phyloP scores from a whole-genome alignment of 2,888 invertebrate genomes.

The Cosmia trapezina region DNA sequence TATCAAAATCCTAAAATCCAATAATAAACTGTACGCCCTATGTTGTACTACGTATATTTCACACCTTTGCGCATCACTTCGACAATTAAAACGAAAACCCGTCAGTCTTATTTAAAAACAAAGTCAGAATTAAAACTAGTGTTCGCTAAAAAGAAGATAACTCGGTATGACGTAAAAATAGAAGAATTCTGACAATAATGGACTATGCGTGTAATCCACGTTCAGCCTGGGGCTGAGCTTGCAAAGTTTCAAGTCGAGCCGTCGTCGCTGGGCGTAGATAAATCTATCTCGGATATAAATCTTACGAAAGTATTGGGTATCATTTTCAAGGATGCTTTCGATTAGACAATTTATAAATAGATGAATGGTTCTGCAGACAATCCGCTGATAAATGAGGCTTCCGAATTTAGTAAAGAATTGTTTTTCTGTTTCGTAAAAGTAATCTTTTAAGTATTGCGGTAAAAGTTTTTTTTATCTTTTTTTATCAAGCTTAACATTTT shows the following conservation, averaged over 20 bases:
- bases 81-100: background rate
- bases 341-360: constrained; percentile 21
- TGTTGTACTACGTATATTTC: no score
- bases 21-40: no score
- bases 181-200: constrained; percentile 27
- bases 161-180: background rate
- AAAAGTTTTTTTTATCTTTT: background rate
- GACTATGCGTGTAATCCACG: constrained; percentile 34
- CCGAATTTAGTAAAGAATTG: background rate
- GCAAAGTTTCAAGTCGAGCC: constrained; percentile 25
- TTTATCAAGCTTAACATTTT: constrained; percentile 1
- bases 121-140: background rate
- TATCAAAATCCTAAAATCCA: no score
- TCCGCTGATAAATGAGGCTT: constrained; percentile 24
- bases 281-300: constrained; percentile 26
- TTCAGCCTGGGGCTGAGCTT: constrained; percentile 23
- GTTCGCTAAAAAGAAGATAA: background rate
- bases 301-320: constrained; percentile 31
- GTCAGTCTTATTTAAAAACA: background rate
- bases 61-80: background rate
- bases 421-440: constrained; percentile 8
- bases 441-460: constrained; percentile 22
- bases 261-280: constrained; percentile 17
- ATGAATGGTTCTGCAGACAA: constrained; percentile 20
- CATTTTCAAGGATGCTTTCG: constrained; percentile 20